phyloP scores from a whole-genome alignment of 2,113 vertebrate species.

The Erythrocercus mccallii region DNA sequence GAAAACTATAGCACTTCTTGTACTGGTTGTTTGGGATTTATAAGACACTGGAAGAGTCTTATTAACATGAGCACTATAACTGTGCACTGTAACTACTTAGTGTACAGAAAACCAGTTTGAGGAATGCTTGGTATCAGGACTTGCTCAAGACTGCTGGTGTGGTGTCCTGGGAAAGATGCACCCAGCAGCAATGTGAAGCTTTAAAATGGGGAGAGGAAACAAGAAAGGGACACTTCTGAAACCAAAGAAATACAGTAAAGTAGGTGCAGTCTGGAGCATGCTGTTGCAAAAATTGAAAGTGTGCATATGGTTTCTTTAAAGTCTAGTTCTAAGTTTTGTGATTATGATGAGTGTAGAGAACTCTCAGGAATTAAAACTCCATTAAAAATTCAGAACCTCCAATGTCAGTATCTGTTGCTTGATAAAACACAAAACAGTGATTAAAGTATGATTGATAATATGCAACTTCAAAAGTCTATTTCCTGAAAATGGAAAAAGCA shows the following conservation, averaged over 20 bases:
- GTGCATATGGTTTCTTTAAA: neutral
- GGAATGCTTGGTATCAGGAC: neutral
- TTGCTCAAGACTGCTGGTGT: neutral
- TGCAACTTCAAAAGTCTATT: neutral
- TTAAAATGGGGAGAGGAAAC: neutral
- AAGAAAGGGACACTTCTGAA: neutral
- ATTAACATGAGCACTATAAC: neutral
- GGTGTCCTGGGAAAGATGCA: neutral
- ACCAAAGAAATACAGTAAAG: neutral
- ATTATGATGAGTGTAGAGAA: neutral
- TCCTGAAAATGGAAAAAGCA: neutral
- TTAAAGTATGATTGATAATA: neutral
- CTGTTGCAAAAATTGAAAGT: neutral
- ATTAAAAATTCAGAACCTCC: neutral
- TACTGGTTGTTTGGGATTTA: neutral
- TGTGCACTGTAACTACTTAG: too few species aligned
- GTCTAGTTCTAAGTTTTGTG: neutral
- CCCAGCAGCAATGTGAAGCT: neutral
- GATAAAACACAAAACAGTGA: neutral
- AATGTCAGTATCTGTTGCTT: neutral
- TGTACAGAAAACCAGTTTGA: neutral
- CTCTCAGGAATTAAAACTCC: neutral
- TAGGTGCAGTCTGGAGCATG: neutral
- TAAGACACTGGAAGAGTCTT: neutral
- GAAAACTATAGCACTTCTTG: neutral